Percentiles rank a stretch among this genome's conserved stretches.
These are phyloP conservation scores for Drosophila hamatofila DNA, from an alignment of 2,888 invertebrate genomes.

Conservation along the genomic window DNA sequence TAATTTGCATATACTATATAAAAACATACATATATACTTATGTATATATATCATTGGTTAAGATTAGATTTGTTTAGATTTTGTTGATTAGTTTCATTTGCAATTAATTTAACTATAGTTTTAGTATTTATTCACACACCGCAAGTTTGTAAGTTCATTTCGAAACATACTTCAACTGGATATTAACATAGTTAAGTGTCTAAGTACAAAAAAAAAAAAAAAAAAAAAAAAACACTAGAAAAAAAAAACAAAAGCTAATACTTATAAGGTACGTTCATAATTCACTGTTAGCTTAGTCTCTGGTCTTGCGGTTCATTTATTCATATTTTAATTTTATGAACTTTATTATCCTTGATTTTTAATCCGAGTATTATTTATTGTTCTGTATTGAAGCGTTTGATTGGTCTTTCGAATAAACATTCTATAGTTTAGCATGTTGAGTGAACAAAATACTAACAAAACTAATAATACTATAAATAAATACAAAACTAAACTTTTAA, in stretches of 20 bases:
- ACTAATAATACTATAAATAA: conserved; percentile 37
- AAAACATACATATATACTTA: conserved; percentile 14
- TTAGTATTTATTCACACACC: conserved; percentile 62
- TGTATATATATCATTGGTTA: conserved; percentile 35
- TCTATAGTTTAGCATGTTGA: conserved; percentile 75
- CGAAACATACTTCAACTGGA: conserved; percentile 53
- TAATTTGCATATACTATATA: conserved; percentile 59
- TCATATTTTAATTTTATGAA: conserved; percentile 15
- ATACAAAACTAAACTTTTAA: conserved; percentile 36
- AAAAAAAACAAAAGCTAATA: conserved; percentile 9
- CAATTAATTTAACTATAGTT: conserved; percentile 64
- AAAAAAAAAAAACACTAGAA: conserved; percentile 10
- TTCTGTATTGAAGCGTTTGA: conserved; percentile 71
- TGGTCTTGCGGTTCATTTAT: conserved; percentile 66
- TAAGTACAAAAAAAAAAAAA: conserved; percentile 41
- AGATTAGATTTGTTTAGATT: conserved; percentile 37
- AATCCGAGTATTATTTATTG: conserved; percentile 33
- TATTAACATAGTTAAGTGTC: conserved; percentile 66
- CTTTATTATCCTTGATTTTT: conserved; percentile 23
- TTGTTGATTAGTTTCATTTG: conserved; percentile 50
- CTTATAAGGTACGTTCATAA: conserved; percentile 29
- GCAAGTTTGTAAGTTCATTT: conserved; percentile 56
- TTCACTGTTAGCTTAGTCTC: conserved; percentile 73
- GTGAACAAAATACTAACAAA: conserved; percentile 55
- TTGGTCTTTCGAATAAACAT: conserved; percentile 63